Percentiles rank a stretch among this genome's conserved stretches.
These are phyloP conservation scores for Standfussiana lucernea DNA, from an alignment of 2,888 invertebrate genomes.

Conservation along the genomic window DNA sequence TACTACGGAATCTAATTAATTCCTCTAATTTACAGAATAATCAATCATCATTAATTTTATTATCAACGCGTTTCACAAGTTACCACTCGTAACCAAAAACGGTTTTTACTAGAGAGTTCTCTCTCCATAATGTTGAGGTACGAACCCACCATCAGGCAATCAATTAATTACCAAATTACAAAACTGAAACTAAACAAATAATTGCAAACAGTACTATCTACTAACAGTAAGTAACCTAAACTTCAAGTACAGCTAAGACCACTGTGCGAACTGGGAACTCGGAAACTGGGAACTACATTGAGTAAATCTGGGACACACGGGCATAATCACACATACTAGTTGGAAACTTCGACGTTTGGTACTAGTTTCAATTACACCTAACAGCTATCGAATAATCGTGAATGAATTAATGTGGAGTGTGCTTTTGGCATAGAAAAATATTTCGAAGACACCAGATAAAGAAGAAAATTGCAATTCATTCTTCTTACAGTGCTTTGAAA, in stretches of 20 bases:
- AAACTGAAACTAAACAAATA: background rate
- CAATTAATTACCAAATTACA: background rate
- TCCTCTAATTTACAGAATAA: too few species aligned
- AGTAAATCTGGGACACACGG: conserved; percentile 27
- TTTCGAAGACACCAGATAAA: background rate
- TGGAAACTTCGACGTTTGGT: conserved; percentile 15
- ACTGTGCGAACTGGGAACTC: conserved; percentile 6
- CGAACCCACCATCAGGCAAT: background rate
- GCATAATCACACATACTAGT: conserved; percentile 36
- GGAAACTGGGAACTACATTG: conserved; percentile 8
- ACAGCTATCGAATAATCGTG: background rate
- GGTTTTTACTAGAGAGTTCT: background rate
- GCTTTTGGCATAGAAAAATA: background rate
- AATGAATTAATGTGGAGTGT: background rate
- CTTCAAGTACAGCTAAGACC: conserved; percentile 18
- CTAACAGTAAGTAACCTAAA: conserved; percentile 5
- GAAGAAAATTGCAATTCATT: background rate
- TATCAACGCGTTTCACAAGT: too few species aligned
- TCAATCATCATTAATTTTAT: too few species aligned
- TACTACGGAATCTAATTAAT: too few species aligned
- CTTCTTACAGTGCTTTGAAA: too few species aligned
- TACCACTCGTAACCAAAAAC: background rate
- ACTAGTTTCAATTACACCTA: conserved; percentile 29
- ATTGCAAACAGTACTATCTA: conserved; percentile 8
- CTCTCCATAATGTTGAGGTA: background rate